Conservation (phyloP, 37 sponge, comb jelly and placozoan genomes). For the Ianthella basta region DNA sequence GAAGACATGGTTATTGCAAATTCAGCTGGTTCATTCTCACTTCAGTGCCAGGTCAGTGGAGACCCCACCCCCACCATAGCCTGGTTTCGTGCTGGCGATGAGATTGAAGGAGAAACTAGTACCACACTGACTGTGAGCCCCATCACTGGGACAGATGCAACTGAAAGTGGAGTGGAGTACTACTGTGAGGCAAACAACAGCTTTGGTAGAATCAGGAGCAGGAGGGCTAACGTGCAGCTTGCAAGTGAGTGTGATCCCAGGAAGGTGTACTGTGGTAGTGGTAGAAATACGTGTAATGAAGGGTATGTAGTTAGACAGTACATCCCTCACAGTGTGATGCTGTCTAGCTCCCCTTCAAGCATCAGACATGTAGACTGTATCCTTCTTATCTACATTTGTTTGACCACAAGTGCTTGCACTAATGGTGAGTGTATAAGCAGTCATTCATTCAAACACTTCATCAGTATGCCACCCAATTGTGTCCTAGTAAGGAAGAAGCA, state of each 20-base stretch:
- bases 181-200: constrained; percentile 54
- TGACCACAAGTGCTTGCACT: too few species aligned
- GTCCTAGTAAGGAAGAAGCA: too few species aligned
- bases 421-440: too few species aligned
- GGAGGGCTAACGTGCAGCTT: constrained; percentile 27
- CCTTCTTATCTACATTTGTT: too few species aligned
- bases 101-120: not conserved
- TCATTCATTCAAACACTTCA: too few species aligned
- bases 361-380: too few species aligned
- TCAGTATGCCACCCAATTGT: too few species aligned
- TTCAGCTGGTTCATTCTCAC: not conserved
- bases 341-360: too few species aligned
- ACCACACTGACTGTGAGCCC: not conserved
- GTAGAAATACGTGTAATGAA: not conserved
- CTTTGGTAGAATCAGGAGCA: constrained; percentile 60
- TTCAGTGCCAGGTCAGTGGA: constrained; percentile 51
- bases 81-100: constrained; percentile 35
- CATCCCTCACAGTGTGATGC: too few species aligned
- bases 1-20: constrained; percentile 27
- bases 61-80: constrained; percentile 42
- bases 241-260: constrained; percentile 35
- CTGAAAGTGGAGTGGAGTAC: constrained; percentile 39
- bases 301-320: too few species aligned
- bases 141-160: constrained; percentile 37
- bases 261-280: too few species aligned